These are phyloP conservation scores for Catajapyx aquilonaris DNA, from an alignment of 1,140 invertebrate species.

Conservation along the genomic window DNA sequence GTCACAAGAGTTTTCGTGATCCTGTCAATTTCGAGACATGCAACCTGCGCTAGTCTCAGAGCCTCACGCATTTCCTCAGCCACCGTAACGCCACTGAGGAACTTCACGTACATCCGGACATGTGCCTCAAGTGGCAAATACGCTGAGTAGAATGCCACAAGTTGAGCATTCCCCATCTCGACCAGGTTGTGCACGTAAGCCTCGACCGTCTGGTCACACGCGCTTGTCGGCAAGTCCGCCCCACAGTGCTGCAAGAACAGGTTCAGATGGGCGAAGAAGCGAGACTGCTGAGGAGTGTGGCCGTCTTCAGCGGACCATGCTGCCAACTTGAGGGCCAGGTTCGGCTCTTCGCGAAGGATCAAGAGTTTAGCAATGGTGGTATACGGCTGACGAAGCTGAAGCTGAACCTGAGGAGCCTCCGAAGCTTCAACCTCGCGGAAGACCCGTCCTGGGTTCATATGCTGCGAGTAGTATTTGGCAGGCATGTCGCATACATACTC, in stretches of 20 bases:
- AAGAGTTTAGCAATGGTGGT: background rate
- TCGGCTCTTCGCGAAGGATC: background rate
- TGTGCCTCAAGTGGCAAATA: conserved; percentile 46
- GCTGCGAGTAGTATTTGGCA: background rate
- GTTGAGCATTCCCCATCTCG: conserved; percentile 42
- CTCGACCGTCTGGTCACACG: too few species aligned
- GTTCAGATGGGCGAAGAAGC: conserved; percentile 67
- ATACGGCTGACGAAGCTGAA: background rate
- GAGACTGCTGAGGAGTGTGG: conserved; percentile 33
- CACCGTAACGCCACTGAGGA: conserved; percentile 46
- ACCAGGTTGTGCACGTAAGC: too few species aligned
- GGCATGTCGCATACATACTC: background rate
- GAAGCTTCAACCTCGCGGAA: too few species aligned
- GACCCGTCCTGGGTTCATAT: too few species aligned
- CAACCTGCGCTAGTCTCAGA: conserved; percentile 40
- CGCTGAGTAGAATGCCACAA: conserved; percentile 66
- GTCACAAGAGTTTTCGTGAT: conserved; percentile 69
- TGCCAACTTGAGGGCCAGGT: background rate
- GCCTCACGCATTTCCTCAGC: conserved; percentile 34
- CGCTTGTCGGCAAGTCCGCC: background rate
- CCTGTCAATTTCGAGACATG: conserved; percentile 56
- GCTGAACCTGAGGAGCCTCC: background rate
- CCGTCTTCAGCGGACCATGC: conserved; percentile 17
- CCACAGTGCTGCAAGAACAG: conserved; percentile 60
- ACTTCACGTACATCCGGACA: conserved; percentile 50